phyloP scores from a whole-genome alignment of 1,140 invertebrate genomes.

The Philopotamus ludificatus region DNA sequence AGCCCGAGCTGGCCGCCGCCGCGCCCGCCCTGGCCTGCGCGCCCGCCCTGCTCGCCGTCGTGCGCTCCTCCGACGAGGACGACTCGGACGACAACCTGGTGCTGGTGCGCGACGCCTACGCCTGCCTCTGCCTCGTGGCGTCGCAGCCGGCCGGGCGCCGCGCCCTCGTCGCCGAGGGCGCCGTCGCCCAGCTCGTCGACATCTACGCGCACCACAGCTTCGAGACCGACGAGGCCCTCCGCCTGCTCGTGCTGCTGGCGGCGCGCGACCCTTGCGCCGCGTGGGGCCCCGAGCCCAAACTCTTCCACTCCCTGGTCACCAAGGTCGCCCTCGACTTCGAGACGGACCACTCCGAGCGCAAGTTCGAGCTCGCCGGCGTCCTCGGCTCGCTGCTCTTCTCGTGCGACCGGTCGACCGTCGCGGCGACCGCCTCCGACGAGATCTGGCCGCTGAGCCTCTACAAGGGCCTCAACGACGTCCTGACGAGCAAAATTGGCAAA shows the following conservation, averaged over 20 bases:
- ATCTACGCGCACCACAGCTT: conserved; percentile 83
- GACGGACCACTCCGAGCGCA: conserved; percentile 80
- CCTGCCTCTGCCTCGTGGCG: conserved; percentile 77
- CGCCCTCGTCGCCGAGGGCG: conserved; percentile 71
- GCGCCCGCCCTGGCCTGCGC: conserved; percentile 79
- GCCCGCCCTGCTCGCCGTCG: conserved; percentile 78
- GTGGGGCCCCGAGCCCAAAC: conserved; percentile 72
- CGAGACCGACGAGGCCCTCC: conserved; percentile 81
- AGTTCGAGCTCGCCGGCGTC: conserved; percentile 81
- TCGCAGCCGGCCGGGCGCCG: conserved; percentile 70
- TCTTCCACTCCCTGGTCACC: conserved; percentile 79
- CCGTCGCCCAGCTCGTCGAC: conserved; percentile 77
- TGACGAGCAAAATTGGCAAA: conserved; percentile 83
- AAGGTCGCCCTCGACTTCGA: conserved; percentile 84
- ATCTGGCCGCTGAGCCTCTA: conserved; percentile 77
- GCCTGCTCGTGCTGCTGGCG: conserved; percentile 72
- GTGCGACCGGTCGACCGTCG: conserved; percentile 64
- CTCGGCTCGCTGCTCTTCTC: conserved; percentile 73
- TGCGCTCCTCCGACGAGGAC: conserved; percentile 74
- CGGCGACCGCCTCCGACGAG: conserved; percentile 62
- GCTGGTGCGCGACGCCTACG: conserved; percentile 84
- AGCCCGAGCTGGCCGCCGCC: conserved; percentile 74
- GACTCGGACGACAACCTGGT: conserved; percentile 83
- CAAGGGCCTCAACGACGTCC: conserved; percentile 76
- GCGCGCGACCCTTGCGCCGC: conserved; percentile 65